Evolutionary conservation across 2,797 vertebrate species (phyloP).

Genomic region (Pangasius sanitwongsei): DNA sequence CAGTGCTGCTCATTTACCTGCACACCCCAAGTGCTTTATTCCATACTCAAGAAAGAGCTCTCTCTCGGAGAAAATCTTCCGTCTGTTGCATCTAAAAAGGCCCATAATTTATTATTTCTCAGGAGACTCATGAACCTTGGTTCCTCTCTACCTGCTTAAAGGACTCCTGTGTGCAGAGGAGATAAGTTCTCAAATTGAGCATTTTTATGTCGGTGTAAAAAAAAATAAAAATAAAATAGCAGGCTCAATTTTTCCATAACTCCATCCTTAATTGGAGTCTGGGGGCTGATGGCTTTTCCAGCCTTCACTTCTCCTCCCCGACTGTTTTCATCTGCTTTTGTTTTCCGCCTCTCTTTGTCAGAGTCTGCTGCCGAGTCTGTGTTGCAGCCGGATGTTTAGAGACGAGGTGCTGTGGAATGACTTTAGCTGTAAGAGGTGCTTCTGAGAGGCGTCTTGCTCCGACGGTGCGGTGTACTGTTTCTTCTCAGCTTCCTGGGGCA

Average conservation of each 20-base stretch:
- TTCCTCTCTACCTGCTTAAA: constrained; percentile 42
- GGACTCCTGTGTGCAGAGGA: constrained; percentile 60
- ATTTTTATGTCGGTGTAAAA: constrained; percentile 61
- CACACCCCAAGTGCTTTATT: not conserved
- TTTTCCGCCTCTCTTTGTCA: constrained; percentile 26
- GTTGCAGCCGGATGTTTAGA: constrained; percentile 43
- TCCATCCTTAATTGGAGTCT: constrained; percentile 67
- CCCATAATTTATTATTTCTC: not conserved
- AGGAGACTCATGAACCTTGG: not conserved
- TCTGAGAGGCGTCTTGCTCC: constrained; percentile 17
- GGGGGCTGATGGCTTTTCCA: constrained; percentile 70
- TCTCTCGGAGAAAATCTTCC: not conserved
- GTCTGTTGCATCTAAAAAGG: not conserved
- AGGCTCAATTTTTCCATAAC: constrained; percentile 65
- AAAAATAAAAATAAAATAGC: constrained; percentile 43
- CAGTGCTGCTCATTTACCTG: not conserved
- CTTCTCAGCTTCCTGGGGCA: constrained; percentile 10
- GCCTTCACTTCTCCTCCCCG: constrained; percentile 55
- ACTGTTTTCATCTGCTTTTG: constrained; percentile 56
- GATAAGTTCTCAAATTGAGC: constrained; percentile 63
- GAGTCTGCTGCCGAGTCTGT: not conserved
- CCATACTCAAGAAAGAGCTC: not conserved
- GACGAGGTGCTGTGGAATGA: constrained; percentile 22
- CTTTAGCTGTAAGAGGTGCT: constrained; percentile 7
- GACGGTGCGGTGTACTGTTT: constrained; percentile 29